These are phyloP conservation scores for Trogon melanurus DNA, from an alignment of 2,113 vertebrate species.

Conservation along the genomic window DNA sequence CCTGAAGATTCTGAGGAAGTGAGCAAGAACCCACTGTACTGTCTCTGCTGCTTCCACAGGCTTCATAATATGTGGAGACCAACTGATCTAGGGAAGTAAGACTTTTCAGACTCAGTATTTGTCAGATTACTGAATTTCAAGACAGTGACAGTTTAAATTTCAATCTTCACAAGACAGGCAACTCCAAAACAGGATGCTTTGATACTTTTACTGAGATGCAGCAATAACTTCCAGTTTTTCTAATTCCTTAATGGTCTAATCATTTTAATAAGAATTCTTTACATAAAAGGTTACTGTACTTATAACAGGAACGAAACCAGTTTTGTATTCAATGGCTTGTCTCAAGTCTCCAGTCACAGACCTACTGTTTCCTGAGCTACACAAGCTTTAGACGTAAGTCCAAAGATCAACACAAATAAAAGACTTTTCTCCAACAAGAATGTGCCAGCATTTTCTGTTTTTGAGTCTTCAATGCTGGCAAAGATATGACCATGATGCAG, in stretches of 20 bases:
- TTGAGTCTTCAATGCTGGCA: background rate
- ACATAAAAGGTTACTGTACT: background rate
- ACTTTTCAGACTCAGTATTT: background rate
- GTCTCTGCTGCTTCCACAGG: background rate
- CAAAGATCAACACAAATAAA: background rate
- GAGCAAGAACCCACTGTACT: background rate
- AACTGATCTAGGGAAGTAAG: background rate
- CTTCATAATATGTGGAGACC: background rate
- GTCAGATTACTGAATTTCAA: background rate
- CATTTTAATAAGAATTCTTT: background rate
- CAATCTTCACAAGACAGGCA: background rate
- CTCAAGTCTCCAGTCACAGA: background rate
- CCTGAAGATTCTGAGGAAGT: background rate
- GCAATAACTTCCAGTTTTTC: background rate
- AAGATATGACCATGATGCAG: background rate
- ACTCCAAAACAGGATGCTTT: background rate
- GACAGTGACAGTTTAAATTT: background rate
- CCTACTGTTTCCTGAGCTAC: background rate
- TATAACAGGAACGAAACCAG: background rate
- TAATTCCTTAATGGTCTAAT: background rate
- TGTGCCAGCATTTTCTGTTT: background rate
- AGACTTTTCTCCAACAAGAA: background rate
- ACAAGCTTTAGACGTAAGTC: background rate
- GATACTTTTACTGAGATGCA: background rate
- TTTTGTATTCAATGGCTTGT: background rate